Conservation (phyloP, 2,888 invertebrate species). For the Ennomos erosarius region DNA sequence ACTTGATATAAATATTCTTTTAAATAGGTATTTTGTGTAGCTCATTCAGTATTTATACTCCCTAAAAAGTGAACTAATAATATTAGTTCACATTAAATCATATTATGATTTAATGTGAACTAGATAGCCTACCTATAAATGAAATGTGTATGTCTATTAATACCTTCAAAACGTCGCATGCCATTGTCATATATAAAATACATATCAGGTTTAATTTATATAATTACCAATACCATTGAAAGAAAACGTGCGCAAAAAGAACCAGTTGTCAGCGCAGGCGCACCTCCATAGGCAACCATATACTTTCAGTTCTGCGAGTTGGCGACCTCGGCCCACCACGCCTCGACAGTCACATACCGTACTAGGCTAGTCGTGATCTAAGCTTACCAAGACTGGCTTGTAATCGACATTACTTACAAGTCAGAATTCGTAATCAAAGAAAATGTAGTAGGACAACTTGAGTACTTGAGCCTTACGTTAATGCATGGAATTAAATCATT, state of each 20-base stretch:
- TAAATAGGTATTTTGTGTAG: no score
- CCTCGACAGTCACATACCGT: constrained; percentile 77
- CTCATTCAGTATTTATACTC: no score
- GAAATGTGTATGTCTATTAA: no score
- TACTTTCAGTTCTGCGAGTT: constrained; percentile 73
- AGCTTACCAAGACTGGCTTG: constrained; percentile 64
- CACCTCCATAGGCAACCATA: constrained; percentile 45
- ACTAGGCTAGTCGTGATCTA: constrained; percentile 68
- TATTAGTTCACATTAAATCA: no score
- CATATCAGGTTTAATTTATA: not conserved
- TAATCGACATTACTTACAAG: constrained; percentile 42
- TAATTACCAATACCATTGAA: constrained; percentile 11
- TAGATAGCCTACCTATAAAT: no score
- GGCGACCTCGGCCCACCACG: constrained; percentile 71
- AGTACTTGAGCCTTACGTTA: constrained; percentile 4
- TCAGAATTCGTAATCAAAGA: constrained; percentile 29
- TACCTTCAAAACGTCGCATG: no score
- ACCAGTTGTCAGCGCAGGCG: constrained; percentile 40
- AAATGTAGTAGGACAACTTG: constrained; percentile 17
- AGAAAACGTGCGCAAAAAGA: constrained; percentile 31
- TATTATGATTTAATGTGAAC: no score
- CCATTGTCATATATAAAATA: constrained; percentile 7
- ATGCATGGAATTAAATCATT: not conserved
- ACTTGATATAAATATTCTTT: no score
- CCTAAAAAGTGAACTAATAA: no score